Conservation (phyloP, 2,797 vertebrate genomes). For the Parambassis ranga region DNA sequence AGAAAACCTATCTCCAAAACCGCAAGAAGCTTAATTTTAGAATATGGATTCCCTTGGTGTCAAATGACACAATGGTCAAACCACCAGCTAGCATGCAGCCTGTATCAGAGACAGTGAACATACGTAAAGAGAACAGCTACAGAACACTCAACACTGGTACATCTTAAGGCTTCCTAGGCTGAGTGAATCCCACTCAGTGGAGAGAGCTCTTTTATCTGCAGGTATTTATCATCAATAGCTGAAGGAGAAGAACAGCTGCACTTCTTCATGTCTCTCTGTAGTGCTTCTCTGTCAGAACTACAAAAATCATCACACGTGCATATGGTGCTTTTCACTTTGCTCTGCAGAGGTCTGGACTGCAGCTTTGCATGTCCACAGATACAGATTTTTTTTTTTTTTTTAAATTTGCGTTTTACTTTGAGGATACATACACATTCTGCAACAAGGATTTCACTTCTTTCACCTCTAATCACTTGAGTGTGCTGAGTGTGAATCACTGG, state of each 20-base stretch:
- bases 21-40: conserved; percentile 16
- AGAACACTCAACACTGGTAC: not conserved
- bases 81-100: conserved; percentile 9
- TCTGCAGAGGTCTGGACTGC: conserved; percentile 50
- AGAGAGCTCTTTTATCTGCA: conserved; percentile 57
- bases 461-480: conserved; percentile 56
- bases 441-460: conserved; percentile 51
- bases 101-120: conserved; percentile 1
- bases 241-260: conserved; percentile 19
- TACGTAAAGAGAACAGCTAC: conserved; percentile 3
- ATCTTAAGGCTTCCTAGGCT: not conserved
- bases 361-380: conserved; percentile 53
- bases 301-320: not conserved
- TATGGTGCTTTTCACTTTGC: too few relatives aligned
- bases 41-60: conserved; percentile 1
- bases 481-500: too few relatives aligned
- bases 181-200: not conserved
- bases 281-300: conserved; percentile 42
- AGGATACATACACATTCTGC: conserved; percentile 28
- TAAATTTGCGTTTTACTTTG: conserved; percentile 59
- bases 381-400: conserved; percentile 47
- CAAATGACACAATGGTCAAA: conserved; percentile 14
- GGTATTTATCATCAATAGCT: conserved; percentile 50
- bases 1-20: conserved; percentile 39
- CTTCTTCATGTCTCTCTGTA: conserved; percentile 1